Base-by-base conservation (phyloP, 1,140 invertebrate species). In the Drepana arcuata region DNA sequence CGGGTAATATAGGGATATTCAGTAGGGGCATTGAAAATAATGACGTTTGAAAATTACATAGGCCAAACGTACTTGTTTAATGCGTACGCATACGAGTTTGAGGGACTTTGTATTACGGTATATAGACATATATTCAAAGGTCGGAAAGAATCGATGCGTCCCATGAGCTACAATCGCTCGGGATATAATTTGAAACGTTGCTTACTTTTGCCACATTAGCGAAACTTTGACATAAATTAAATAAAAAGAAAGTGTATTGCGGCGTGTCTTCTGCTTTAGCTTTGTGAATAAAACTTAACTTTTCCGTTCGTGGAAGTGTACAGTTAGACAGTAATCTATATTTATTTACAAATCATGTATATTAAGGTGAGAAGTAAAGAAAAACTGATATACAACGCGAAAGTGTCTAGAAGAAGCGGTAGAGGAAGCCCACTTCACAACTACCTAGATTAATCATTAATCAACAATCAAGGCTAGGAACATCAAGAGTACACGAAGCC, bases 71-170 rank as follows among this genome's bases (percentile, higher is more conserved):
- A 21, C 9, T 21, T 21, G 9, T 21, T 21, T 5, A 21, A 21
- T 5, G 18, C 4, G 9, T 4, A 3, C 10, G 10, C 24, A 26
- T 26, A 4, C 16, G 11, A 18, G 10, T 34, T 35, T 35, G 28
- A 10, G 41, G 42, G 32, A 39, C 32, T 39, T 29, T 21, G 12
- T 39, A 38, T 38, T 23, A 23, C 32, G 18, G 41, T 41, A 31
- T 38, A 41, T 34, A 38, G 30, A 1, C 18, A 26, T 39, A 28
- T 16, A 35, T 43, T 13, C 23, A 33, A 10, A 4, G 24, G 24
- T 26, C 13, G 30, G 13, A 14, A 32, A 30, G 34, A 44, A 51
- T 41, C 29, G 31, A 51, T 51, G 48, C 42, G 32, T 51, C 48
- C 48, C 48, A 25, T 30, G 48, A 46, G 48, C 29, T 26, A 12